phyloP scores from a whole-genome alignment of 2,888 invertebrate species.

The Tenthredo scrophulariae region DNA sequence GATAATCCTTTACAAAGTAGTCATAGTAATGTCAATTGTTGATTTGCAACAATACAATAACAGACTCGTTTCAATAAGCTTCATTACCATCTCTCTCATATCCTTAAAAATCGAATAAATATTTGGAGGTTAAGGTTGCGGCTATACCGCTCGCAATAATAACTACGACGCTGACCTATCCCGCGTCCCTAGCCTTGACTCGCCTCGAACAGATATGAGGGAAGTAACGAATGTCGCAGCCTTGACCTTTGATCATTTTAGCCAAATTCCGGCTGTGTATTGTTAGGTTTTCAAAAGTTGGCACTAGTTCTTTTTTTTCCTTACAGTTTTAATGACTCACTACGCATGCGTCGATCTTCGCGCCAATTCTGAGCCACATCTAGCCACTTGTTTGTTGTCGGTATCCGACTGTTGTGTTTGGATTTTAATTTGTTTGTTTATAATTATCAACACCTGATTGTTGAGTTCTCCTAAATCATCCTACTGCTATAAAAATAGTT shows the following conservation, averaged over 20 bases:
- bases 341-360: conserved; percentile 39
- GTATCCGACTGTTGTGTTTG: not conserved
- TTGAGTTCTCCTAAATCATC: not conserved
- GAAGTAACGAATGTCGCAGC: not conserved
- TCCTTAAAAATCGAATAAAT: not conserved
- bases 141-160: not conserved
- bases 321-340: not conserved
- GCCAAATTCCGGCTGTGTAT: not conserved
- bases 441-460: not conserved
- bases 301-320: not conserved
- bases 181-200: conserved; percentile 11
- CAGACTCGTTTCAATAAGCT: not conserved
- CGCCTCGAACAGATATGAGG: not conserved
- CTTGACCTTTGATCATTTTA: not conserved
- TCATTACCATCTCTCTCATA: not conserved
- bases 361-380: conserved; percentile 26
- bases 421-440: not conserved
- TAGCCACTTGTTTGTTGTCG: not conserved
- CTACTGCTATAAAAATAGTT: not conserved
- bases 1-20: not conserved
- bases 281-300: not conserved
- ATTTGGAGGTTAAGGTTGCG: not conserved
- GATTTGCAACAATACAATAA: not conserved
- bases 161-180: not conserved
- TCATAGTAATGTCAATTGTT: not conserved